A percentile compares a stretch with the other conserved stretches of the same genome.
Conservation (phyloP, 2,797 vertebrate genomes). For the Brotula barbata region DNA sequence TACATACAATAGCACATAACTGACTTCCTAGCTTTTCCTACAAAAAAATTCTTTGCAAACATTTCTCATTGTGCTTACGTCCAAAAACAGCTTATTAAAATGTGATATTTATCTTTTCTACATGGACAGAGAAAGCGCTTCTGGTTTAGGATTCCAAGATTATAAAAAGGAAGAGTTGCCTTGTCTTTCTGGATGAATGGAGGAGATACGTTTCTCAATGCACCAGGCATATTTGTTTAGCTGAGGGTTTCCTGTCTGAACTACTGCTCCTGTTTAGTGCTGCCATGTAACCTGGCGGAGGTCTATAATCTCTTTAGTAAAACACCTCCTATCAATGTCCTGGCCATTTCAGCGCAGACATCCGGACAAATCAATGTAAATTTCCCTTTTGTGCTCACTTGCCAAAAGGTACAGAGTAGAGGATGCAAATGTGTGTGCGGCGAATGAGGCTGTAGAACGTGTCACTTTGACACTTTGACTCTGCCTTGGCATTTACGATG, state of each 20-base stretch:
- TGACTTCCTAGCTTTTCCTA: no score
- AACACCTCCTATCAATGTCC: slow-evolving; percentile 59
- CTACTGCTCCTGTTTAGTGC: slow-evolving; percentile 28
- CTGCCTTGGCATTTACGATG: slow-evolving; percentile 31
- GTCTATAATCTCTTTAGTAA: slow-evolving; percentile 66
- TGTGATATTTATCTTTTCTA: slow-evolving; percentile 1
- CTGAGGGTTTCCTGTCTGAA: slow-evolving; percentile 61
- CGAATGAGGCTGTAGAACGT: slow-evolving; percentile 8
- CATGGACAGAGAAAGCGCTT: no score
- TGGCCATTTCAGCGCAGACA: slow-evolving; percentile 48
- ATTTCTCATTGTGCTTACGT: no score
- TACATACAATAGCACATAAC: no score
- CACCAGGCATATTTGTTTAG: slow-evolving; percentile 53
- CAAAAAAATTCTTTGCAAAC: no score
- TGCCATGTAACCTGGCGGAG: slow-evolving; percentile 14
- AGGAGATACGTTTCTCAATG: slow-evolving; percentile 62
- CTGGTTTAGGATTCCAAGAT: slow-evolving; percentile 24
- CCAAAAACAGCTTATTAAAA: background rate
- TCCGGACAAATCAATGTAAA: slow-evolving; percentile 48
- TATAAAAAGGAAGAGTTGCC: slow-evolving; percentile 36
- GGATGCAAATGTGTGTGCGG: slow-evolving; percentile 17
- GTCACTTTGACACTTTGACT: slow-evolving; percentile 40
- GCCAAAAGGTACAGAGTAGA: slow-evolving; percentile 46
- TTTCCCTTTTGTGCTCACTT: slow-evolving; percentile 56
- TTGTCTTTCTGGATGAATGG: slow-evolving; percentile 32